phyloP scores from a whole-genome alignment of 2,797 vertebrate species.

The Muraenolepis orangiensis region DNA sequence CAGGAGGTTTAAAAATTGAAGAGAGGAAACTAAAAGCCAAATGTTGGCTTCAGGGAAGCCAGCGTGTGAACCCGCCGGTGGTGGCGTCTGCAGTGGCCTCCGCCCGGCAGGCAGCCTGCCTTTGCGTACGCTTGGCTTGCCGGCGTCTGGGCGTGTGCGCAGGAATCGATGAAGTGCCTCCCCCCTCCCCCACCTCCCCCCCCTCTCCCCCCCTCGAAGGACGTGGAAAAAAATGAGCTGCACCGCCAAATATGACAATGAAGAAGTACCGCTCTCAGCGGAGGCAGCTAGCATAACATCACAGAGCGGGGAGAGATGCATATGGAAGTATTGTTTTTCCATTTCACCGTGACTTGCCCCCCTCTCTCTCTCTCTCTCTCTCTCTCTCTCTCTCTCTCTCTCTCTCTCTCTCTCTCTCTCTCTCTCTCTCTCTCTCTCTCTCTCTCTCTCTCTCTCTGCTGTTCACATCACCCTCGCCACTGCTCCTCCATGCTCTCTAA shows the following conservation, averaged over 20 bases:
- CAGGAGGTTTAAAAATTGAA: no score
- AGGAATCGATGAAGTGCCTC: conserved; percentile 77
- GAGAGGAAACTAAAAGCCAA: background rate
- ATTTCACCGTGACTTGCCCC: conserved; percentile 44
- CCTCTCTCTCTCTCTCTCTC: conserved; percentile 10
- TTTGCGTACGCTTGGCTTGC: background rate
- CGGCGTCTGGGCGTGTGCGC: conserved; percentile 53
- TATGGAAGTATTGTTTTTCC: conserved; percentile 74
- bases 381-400: background rate
- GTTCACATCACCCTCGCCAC: background rate
- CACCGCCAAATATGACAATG: conserved; percentile 81
- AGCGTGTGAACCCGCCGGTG: background rate
- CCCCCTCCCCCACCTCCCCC: no score
- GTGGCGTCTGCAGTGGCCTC: no score
- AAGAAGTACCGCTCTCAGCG: conserved; percentile 76
- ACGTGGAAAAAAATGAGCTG: conserved; percentile 74
- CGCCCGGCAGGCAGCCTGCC: background rate
- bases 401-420: background rate
- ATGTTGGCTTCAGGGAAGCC: background rate
- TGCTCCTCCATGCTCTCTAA: conserved; percentile 20
- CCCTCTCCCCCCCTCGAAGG: conserved; percentile 75
- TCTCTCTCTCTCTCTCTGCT: background rate
- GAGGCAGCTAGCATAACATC: conserved; percentile 74
- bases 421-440: background rate
- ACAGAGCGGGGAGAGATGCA: conserved; percentile 69